phyloP scores from a whole-genome alignment of 1,140 invertebrate genomes.

The Hypothenemus hampei region DNA sequence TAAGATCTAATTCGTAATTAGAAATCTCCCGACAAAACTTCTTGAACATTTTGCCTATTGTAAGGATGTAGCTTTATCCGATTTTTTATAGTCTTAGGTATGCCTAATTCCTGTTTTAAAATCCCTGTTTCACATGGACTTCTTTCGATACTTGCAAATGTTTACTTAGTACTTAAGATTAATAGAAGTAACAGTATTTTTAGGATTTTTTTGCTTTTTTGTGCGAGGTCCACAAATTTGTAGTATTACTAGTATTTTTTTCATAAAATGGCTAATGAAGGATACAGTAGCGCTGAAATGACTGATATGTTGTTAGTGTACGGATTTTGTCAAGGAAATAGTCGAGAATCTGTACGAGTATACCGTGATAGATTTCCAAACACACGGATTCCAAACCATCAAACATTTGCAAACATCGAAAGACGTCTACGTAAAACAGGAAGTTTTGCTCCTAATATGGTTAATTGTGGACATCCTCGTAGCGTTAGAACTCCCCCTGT shows the following conservation, averaged over 20 bases:
- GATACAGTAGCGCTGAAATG: too few relatives aligned
- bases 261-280: too few relatives aligned
- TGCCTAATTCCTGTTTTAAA: neutral
- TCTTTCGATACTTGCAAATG: neutral
- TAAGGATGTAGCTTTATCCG: neutral
- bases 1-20: too few relatives aligned
- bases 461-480: neutral
- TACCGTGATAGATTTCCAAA: neutral
- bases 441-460: neutral
- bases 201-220: too few relatives aligned
- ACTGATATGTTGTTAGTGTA: too few relatives aligned
- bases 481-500: neutral
- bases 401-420: neutral
- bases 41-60: neutral
- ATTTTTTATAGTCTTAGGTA: neutral
- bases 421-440: neutral
- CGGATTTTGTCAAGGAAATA: neutral
- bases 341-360: neutral
- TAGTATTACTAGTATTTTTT: too few relatives aligned
- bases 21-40: neutral
- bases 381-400: neutral
- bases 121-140: neutral
- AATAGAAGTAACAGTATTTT: too few relatives aligned
- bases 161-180: too few relatives aligned
- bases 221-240: too few relatives aligned